Evolutionary conservation across 2,888 invertebrate species (phyloP).

Genomic region (Nomada flava): DNA sequence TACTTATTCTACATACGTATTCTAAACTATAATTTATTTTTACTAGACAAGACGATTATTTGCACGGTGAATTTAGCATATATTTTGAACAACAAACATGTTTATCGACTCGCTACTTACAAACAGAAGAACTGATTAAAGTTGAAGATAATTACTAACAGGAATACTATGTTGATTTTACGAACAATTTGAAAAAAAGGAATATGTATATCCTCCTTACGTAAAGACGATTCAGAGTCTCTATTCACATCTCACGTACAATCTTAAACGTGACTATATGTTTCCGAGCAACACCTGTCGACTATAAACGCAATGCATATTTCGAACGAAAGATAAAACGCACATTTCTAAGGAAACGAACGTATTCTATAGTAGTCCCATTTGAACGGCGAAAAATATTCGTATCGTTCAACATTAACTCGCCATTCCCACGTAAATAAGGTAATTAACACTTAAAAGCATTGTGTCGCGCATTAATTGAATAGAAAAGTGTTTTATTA

Average conservation of each 20-base stretch:
- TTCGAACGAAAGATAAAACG: not conserved
- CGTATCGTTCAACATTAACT: not conserved
- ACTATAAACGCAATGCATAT: conserved; percentile 10
- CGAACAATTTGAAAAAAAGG: not conserved
- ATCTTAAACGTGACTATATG: conserved; percentile 47
- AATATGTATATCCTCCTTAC: conserved; percentile 19
- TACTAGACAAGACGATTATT: too few species aligned
- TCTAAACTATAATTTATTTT: too few species aligned
- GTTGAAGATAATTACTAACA: conserved; percentile 3
- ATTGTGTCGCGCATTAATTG: too few species aligned
- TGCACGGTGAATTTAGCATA: too few species aligned
- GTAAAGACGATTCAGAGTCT: conserved; percentile 25
- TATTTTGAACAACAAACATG: too few species aligned
- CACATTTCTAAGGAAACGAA: not conserved
- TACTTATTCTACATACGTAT: too few species aligned
- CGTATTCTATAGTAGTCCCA: too few species aligned
- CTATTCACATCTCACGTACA: conserved; percentile 37
- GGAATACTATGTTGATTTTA: conserved; percentile 31
- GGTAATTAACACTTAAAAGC: not conserved
- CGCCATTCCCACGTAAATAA: not conserved
- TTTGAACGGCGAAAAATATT: not conserved
- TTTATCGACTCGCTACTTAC: too few species aligned
- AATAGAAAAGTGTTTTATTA: too few species aligned
- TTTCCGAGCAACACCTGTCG: conserved; percentile 15
- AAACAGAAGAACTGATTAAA: too few species aligned